Evolutionary conservation across 2,113 vertebrate species (phyloP), one percentile per base, ranked within the genome.

Genomic region (Alligator sinensis): DNA sequence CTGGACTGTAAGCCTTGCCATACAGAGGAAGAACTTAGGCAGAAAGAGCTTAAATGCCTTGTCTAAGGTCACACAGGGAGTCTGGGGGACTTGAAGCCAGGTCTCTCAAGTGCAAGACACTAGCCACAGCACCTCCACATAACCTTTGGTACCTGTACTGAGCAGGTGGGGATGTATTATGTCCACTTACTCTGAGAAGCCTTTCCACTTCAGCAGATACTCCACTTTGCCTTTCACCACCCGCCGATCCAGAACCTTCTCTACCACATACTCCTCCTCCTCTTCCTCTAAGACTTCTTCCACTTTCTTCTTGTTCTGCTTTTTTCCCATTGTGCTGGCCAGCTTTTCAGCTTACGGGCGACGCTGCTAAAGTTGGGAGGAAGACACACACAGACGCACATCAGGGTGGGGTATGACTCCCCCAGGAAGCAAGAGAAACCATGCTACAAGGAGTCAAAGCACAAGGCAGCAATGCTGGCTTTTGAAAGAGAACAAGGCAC

Each of bases 131-230:
- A 83, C 38, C 70, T 64, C 55, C 55, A 60, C 7, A 1, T 5
- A 24, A 59, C 59, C 25, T 14, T 60, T 47, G 12, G 10, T 25
- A 21, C 38, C 61, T 19, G 57, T 38, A n/a, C 63, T 57, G 25
- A n/a, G 62, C 78, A 34, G 21, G 17, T 25, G 3, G 3, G 76
- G 38, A 25, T 2, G 0, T 22, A 25, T 14, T 38, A 19, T 47
- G 34, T 74, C 70, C 82, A 91, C 99, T 99, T 97, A 99, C 99
- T 99, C 98, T 0, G 99, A 99, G 97, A 99, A 99, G 16, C 99
- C 99, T 95, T 99, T 99, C 99, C 99, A 99, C 96, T 99, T 99
- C 25, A 99, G 99, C 55, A 99, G 98, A 66, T 99, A 99, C 84
- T 99, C 99, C 82, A 99, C 98, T 95, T 98, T 99, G 28, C 99